Conservation (phyloP, 2,888 invertebrate species). For the Drosophila siamana region DNA sequence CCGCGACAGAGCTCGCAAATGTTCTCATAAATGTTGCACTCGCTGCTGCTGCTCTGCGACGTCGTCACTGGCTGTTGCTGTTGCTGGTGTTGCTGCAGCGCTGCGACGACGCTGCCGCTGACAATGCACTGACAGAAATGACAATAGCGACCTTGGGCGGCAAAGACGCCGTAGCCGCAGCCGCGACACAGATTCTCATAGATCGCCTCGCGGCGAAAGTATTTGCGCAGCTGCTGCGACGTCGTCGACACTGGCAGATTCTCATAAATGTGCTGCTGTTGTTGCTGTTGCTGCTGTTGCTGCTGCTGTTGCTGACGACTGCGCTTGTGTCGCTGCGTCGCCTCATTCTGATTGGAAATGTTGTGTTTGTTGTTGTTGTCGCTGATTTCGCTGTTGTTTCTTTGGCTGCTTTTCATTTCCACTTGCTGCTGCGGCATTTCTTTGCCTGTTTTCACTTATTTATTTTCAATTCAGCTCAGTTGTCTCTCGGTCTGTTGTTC, state of each 20-base stretch:
- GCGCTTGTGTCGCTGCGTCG: slow-evolving; percentile 43
- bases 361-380: slow-evolving; percentile 52
- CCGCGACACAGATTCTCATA: slow-evolving; percentile 84
- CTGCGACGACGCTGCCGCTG: slow-evolving; percentile 69
- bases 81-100: slow-evolving; percentile 38
- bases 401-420: slow-evolving; percentile 44
- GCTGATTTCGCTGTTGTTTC: slow-evolving; percentile 44
- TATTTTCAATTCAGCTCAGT: not conserved
- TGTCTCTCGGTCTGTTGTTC: not conserved
- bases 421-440: slow-evolving; percentile 57
- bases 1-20: slow-evolving; percentile 83
- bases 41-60: slow-evolving; percentile 17
- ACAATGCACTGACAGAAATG: slow-evolving; percentile 83
- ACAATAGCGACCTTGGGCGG: slow-evolving; percentile 82
- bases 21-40: slow-evolving; percentile 83
- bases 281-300: slow-evolving; percentile 29
- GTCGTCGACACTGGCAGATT: slow-evolving; percentile 50
- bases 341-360: slow-evolving; percentile 52
- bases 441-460: slow-evolving; percentile 20
- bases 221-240: slow-evolving; percentile 74
- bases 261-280: slow-evolving; percentile 61
- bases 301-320: slow-evolving; percentile 39
- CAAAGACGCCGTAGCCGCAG: slow-evolving; percentile 84
- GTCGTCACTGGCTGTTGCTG: slow-evolving; percentile 7
- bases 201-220: slow-evolving; percentile 77